Evolutionary conservation across 2,888 invertebrate genomes (phyloP).

Genomic region (Oasisia sp.): DNA sequence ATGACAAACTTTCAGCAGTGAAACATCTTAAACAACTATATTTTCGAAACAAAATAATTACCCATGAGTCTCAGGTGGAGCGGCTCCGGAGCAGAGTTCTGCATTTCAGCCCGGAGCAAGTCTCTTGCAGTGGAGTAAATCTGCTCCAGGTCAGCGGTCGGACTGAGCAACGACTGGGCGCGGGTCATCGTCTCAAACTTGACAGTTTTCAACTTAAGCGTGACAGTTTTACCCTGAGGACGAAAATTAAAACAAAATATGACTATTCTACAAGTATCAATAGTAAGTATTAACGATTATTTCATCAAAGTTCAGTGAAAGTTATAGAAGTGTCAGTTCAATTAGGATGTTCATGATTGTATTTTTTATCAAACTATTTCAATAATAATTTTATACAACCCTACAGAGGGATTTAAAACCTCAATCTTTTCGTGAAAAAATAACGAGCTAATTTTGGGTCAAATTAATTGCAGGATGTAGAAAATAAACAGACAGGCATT

Average conservation of each 20-base stretch:
- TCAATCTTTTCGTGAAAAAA: too few species aligned
- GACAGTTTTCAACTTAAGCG: constrained; percentile 67
- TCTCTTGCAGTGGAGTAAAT: constrained; percentile 61
- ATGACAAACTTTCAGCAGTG: not conserved
- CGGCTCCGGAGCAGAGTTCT: constrained; percentile 47
- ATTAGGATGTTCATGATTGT: not conserved
- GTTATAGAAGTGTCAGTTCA: not conserved
- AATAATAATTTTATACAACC: not conserved
- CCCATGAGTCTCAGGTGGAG: constrained; percentile 62
- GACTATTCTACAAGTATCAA: not conserved
- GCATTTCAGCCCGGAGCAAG: constrained; percentile 63
- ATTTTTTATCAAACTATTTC: not conserved
- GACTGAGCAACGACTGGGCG: constrained; percentile 59
- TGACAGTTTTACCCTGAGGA: constrained; percentile 66
- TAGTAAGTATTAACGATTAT: not conserved
- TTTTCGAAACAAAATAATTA: constrained; percentile 32
- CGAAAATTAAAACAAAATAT: not conserved
- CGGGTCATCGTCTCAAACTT: constrained; percentile 66
- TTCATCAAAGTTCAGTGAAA: constrained; percentile 23
- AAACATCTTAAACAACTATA: not conserved
- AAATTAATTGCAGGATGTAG: not conserved
- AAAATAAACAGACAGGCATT: not conserved
- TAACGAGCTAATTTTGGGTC: too few species aligned
- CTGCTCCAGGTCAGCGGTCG: constrained; percentile 58
- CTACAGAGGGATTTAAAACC: too few species aligned